phyloP scores from a whole-genome alignment of 2,797 vertebrate genomes.

The Podarcis lilfordi region DNA sequence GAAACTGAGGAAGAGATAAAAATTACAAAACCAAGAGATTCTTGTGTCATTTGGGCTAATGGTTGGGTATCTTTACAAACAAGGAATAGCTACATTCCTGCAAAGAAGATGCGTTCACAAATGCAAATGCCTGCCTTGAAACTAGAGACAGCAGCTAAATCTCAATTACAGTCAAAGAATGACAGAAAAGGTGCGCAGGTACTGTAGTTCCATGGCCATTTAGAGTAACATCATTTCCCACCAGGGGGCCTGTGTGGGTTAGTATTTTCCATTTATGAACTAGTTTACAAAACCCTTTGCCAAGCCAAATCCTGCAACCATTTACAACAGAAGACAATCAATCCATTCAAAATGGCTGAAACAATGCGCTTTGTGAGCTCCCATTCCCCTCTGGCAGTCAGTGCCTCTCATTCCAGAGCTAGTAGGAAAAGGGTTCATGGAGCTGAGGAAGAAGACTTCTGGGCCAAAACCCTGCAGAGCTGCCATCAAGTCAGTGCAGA shows the following conservation, averaged over 20 bases:
- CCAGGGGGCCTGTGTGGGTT: not conserved
- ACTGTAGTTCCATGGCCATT: slow-evolving; percentile 17
- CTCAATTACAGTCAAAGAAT: not conserved
- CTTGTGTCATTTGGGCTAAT: not conserved
- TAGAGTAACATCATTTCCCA: slow-evolving; percentile 14
- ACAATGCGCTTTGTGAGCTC: not conserved
- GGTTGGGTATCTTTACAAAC: not conserved
- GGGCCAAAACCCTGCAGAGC: no score
- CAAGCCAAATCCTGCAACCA: not conserved
- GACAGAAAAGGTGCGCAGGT: slow-evolving; percentile 54
- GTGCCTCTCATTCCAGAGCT: no score
- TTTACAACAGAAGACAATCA: not conserved
- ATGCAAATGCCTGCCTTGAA: not conserved
- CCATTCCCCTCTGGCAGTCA: not conserved
- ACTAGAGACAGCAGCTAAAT: not conserved
- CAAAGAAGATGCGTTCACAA: not conserved
- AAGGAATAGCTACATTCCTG: not conserved
- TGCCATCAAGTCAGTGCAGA: not conserved
- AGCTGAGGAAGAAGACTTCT: not conserved
- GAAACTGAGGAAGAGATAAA: not conserved
- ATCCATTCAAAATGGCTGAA: not conserved
- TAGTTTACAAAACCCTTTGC: not conserved
- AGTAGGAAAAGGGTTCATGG: not conserved
- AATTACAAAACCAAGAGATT: not conserved
- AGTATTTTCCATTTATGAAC: not conserved